These are phyloP conservation scores for Channa argus DNA, from an alignment of 2,113 vertebrate species.

Conservation along the genomic window DNA sequence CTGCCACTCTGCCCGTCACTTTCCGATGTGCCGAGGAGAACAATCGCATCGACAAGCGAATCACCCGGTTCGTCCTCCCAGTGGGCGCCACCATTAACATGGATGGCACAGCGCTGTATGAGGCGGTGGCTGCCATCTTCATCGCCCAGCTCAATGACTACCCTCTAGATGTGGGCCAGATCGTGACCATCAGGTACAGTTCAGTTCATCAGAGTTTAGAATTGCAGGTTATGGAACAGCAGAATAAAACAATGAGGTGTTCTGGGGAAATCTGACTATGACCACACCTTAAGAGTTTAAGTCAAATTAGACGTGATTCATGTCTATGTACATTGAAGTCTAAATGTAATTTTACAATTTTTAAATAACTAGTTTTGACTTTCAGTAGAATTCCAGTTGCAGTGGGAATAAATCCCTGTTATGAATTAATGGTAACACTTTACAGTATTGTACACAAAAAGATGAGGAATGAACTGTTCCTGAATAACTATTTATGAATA, in stretches of 20 bases:
- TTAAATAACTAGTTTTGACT: too few species aligned
- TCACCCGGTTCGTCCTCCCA: constrained; percentile 95
- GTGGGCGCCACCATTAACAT: constrained; percentile 99
- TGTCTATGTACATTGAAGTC: too few species aligned
- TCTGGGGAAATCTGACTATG: too few species aligned
- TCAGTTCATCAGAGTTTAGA: neutral
- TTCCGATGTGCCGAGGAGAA: constrained; percentile 97
- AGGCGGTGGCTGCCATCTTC: constrained; percentile 96
- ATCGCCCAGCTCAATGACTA: constrained; percentile 95
- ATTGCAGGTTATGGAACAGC: neutral
- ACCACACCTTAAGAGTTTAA: too few species aligned
- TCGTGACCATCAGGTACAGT: constrained; percentile 93
- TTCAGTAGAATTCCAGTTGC: too few species aligned
- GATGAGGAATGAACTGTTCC: too few species aligned
- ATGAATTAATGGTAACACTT: too few species aligned
- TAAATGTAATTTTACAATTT: too few species aligned
- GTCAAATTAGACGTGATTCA: too few species aligned
- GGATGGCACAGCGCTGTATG: constrained; percentile 97
- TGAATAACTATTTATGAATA: too few species aligned
- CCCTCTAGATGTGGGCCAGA: constrained; percentile 89
- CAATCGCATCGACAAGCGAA: constrained; percentile 93
- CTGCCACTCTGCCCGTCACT: constrained; percentile 96
- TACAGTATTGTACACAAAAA: too few species aligned
- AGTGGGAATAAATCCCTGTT: too few species aligned
- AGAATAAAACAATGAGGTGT: neutral